A percentile compares a stretch with the other conserved stretches of the same genome.
These are phyloP conservation scores for Epistrophella euchroma DNA, from an alignment of 2,888 invertebrate species.

Conservation along the genomic window DNA sequence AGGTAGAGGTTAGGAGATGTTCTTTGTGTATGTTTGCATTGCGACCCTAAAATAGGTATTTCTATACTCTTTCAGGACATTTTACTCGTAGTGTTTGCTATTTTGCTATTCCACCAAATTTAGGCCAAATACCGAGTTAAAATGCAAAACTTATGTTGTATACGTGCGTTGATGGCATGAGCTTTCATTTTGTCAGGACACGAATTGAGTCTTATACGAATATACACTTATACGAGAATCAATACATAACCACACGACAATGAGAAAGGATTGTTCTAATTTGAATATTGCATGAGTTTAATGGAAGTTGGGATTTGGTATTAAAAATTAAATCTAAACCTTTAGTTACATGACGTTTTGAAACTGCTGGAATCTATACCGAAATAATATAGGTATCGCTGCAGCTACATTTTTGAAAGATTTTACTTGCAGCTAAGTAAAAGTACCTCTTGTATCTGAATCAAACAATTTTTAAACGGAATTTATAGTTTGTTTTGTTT, in stretches of 20 bases:
- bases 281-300: slow-evolving; percentile 32
- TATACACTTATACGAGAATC: not conserved
- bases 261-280: slow-evolving; percentile 25
- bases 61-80: slow-evolving; percentile 32
- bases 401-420: not conserved
- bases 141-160: slow-evolving; percentile 35
- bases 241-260: no score
- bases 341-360: not conserved
- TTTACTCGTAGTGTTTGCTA: slow-evolving; percentile 42
- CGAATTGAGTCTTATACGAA: slow-evolving; percentile 8
- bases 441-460: not conserved
- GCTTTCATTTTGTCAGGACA: slow-evolving; percentile 16
- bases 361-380: not conserved
- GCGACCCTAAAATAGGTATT: slow-evolving; percentile 4
- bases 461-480: no score
- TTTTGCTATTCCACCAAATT: slow-evolving; percentile 63
- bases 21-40: not conserved
- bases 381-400: not conserved
- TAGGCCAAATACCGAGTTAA: slow-evolving; percentile 41
- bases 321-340: slow-evolving; percentile 42
- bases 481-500: no score
- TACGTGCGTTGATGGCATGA: not conserved
- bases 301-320: slow-evolving; percentile 16
- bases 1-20: not conserved
- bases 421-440: not conserved